Conservation (phyloP, 2,113 vertebrate genomes). For the Oreochromis tanganicae region DNA sequence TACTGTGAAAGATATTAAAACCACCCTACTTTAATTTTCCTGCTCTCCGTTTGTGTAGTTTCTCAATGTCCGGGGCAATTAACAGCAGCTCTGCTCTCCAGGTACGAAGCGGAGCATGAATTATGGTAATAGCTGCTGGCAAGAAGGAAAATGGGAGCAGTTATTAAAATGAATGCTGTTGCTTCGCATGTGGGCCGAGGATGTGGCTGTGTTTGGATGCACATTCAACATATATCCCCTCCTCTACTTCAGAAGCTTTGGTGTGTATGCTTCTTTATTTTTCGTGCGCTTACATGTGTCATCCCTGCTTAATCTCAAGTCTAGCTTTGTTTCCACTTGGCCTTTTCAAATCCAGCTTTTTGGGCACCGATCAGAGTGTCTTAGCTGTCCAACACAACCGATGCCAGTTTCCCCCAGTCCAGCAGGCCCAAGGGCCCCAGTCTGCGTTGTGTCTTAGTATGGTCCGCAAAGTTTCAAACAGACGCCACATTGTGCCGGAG, state of each 20-base stretch:
- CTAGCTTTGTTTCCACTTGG: conserved; percentile 39
- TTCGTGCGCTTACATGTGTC: background rate
- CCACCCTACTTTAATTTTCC: background rate
- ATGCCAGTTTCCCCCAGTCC: conserved; percentile 46
- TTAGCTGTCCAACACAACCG: conserved; percentile 19
- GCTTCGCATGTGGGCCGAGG: conserved; percentile 42
- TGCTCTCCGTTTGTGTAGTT: background rate
- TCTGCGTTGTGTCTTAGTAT: conserved; percentile 54
- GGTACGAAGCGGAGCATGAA: conserved; percentile 49
- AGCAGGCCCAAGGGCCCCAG: conserved; percentile 34
- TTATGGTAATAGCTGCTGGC: conserved; percentile 55
- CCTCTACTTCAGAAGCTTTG: background rate
- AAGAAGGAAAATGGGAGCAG: conserved; percentile 59
- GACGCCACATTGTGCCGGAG: conserved; percentile 42
- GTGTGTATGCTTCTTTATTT: background rate
- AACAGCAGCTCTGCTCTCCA: conserved; percentile 42
- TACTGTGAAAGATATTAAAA: background rate
- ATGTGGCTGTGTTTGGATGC: background rate
- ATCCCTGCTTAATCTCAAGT: conserved; percentile 22
- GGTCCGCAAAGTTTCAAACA: conserved; percentile 53
- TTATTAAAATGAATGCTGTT: conserved; percentile 62
- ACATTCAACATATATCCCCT: conserved; percentile 19
- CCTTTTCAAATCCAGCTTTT: conserved; percentile 35
- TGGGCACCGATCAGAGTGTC: conserved; percentile 41
- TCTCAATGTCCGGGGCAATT: conserved; percentile 4